Evolutionary conservation across 2,888 invertebrate species (phyloP), one percentile per base, ranked within the genome.

Genomic region (Hesperia comma): DNA sequence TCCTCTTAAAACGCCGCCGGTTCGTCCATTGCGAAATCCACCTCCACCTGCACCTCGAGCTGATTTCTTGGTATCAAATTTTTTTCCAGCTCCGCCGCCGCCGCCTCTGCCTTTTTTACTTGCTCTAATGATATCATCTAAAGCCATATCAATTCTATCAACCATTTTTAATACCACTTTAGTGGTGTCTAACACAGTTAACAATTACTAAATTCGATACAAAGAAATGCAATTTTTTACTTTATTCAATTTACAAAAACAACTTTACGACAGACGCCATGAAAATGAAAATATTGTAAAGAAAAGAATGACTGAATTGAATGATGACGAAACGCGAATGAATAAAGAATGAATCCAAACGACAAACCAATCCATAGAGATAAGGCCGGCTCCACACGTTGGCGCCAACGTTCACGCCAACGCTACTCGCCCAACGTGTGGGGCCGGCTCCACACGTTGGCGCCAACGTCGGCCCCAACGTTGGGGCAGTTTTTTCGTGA

Each of bases 121-220:
- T 81, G 95, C 95, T 93, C 97, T 98, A 79, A 99, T 99, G 70
- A 99, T 98, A 77, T 99, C 99, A 87, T 99, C 99, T 76, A 99
- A 94, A 82, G 98, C 98, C 97, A 99, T 97, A 90, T 99, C 99
- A 88, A 99, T 97, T 94, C 97, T 98, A 83, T 98, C 97, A 79
- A 96, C 96, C 98, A 98, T 98, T 89, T 94, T 37, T 95, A 41
- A 17, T 26, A n/a, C 0, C 7, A n/a, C 41, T 43, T 41, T 57
- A 41, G 14, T 12, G 21, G 19, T n/a, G 1, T 40, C 46, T 43
- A 43, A 21, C 19, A 0, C 19, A 17, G 7, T 17, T 17, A 46
- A 17, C 19, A 19, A 19, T 19, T 49, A 19, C 1, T 5, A 49
- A 49, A 17, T 8, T 19, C 10, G 10, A 49, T 12, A 12, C 49